Conservation (phyloP, 2,888 invertebrate genomes). For the Pristionchus japonicus region DNA sequence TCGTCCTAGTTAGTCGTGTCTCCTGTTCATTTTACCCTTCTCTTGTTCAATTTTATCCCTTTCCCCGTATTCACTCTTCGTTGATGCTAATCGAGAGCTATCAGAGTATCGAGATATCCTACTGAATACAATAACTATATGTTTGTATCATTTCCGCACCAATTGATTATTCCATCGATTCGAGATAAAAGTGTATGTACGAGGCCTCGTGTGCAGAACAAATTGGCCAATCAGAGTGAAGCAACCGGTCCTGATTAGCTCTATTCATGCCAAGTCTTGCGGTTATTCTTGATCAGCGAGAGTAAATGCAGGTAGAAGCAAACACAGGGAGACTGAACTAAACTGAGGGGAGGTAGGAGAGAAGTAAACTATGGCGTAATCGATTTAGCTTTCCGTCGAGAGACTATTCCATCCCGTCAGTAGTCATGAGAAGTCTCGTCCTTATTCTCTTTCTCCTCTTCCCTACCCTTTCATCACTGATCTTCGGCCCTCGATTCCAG, state of each 20-base stretch:
- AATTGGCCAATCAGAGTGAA: too few species aligned
- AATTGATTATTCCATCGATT: conserved; percentile 31
- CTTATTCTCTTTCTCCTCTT: neutral
- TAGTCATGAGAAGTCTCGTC: neutral
- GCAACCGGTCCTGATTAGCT: too few species aligned
- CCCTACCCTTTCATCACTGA: neutral
- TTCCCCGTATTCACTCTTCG: neutral
- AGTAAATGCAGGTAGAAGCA: neutral
- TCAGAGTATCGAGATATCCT: conserved; percentile 40
- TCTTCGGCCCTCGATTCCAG: neutral
- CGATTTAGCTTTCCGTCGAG: neutral
- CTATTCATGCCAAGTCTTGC: too few species aligned
- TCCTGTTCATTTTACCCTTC: too few species aligned
- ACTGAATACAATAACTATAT: neutral
- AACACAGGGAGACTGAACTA: neutral
- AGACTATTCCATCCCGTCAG: neutral
- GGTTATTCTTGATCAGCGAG: neutral
- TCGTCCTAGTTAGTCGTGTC: neutral
- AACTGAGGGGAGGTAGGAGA: neutral
- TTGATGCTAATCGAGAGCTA: conserved; percentile 37
- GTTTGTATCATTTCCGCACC: conserved; percentile 24
- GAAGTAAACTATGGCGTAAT: neutral
- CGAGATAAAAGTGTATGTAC: conserved; percentile 22
- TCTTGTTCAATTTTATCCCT: neutral
- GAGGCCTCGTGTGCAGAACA: neutral